Percentiles rank a stretch among this genome's conserved stretches.
phyloP scores from a whole-genome alignment of 2,888 invertebrate genomes.

The Caenorhabditis uteleia region DNA sequence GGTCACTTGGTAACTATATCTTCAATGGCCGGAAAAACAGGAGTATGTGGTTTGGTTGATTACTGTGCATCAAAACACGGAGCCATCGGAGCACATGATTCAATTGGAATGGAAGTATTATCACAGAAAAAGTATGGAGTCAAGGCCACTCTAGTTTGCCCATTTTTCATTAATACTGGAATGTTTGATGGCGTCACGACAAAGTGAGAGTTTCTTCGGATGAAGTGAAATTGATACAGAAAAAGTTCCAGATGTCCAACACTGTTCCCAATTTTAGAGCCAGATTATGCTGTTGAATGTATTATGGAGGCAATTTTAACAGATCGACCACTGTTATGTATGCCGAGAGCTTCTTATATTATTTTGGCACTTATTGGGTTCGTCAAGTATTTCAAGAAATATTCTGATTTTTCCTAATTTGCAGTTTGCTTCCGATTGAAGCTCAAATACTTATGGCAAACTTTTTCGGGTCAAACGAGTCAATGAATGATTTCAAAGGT shows the following conservation, averaged over 20 bases:
- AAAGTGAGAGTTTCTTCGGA: constrained; percentile 73
- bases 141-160: constrained; percentile 87
- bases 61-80: constrained; percentile 94
- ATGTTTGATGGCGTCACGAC: constrained; percentile 92
- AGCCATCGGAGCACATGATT: constrained; percentile 90
- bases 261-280: constrained; percentile 74
- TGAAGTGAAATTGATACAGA: background rate
- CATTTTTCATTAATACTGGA: constrained; percentile 94
- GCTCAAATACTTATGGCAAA: constrained; percentile 48
- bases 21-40: constrained; percentile 82
- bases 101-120: constrained; percentile 76
- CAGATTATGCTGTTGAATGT: constrained; percentile 85
- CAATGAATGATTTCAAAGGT: constrained; percentile 64
- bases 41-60: constrained; percentile 76
- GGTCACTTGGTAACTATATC: constrained; percentile 94
- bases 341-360: constrained; percentile 80
- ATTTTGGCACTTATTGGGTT: constrained; percentile 27
- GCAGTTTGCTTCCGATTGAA: constrained; percentile 57
- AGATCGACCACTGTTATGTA: constrained; percentile 80
- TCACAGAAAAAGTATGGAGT: constrained; percentile 74
- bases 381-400: background rate
- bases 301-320: constrained; percentile 80
- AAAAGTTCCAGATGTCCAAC: constrained; percentile 47
- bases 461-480: constrained; percentile 60
- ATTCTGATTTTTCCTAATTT: background rate